Conservation (phyloP, 2,888 invertebrate genomes). For the Monopis laevigella region DNA sequence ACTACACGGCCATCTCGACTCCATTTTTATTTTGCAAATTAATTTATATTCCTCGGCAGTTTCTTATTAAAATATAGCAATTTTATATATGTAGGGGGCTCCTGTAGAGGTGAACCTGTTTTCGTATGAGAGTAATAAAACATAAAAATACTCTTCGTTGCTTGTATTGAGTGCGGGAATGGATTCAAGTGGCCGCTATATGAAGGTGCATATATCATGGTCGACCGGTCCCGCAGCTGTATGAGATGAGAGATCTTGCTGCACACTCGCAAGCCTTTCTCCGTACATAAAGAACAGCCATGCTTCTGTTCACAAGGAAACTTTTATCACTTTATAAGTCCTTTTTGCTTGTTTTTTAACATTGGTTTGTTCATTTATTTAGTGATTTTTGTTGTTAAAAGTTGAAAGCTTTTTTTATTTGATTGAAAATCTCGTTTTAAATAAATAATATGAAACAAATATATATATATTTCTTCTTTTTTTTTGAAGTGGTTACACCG, state of each 20-base stretch:
- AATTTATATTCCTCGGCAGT: conserved; percentile 45
- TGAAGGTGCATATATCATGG: conserved; percentile 34
- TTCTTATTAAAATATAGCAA: conserved; percentile 54
- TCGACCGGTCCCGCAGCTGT: conserved; percentile 16
- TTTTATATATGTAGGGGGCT: conserved; percentile 34
- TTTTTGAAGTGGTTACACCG: too few species aligned
- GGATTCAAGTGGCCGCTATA: conserved; percentile 17
- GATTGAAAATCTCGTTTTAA: too few species aligned
- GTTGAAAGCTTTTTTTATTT: too few species aligned
- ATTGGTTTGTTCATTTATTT: too few species aligned
- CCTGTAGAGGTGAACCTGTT: conserved; percentile 37
- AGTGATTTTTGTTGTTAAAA: too few species aligned
- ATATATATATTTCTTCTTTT: too few species aligned
- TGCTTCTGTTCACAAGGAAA: conserved; percentile 9
- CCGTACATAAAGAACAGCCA: conserved; percentile 14
- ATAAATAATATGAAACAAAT: too few species aligned
- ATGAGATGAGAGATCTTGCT: conserved; percentile 39
- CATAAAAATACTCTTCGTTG: conserved; percentile 12
- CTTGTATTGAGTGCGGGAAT: too few species aligned
- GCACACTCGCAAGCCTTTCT: conserved; percentile 8
- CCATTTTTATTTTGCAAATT: conserved; percentile 39
- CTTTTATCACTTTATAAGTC: too few species aligned
- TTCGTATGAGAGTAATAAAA: conserved; percentile 31
- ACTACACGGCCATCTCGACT: conserved; percentile 25
- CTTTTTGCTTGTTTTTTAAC: too few species aligned